Evolutionary conservation across 1,140 invertebrate species (phyloP).

Genomic region (Euborellia annulipes): DNA sequence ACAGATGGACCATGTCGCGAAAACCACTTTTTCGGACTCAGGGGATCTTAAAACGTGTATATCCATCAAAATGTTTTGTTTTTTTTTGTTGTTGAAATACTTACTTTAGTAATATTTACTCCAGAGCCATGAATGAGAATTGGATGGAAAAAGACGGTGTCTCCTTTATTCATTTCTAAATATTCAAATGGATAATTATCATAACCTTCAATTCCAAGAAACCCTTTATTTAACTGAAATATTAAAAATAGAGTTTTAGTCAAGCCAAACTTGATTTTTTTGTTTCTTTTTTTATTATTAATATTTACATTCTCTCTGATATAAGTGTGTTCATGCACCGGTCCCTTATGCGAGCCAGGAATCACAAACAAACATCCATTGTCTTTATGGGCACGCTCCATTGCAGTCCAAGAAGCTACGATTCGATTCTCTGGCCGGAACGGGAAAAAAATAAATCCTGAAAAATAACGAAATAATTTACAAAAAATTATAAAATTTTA

Average conservation of each 20-base stretch:
- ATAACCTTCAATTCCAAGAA: conserved; percentile 56
- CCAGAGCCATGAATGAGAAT: conserved; percentile 75
- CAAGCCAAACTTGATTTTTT: too few relatives aligned
- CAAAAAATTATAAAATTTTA: too few relatives aligned
- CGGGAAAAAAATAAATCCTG: conserved; percentile 78
- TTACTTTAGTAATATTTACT: conserved; percentile 51
- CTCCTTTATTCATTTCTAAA: conserved; percentile 67
- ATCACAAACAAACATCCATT: conserved; percentile 78
- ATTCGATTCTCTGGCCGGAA: conserved; percentile 64
- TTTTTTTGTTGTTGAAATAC: too few relatives aligned
- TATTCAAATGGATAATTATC: conserved; percentile 34
- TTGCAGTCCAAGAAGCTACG: conserved; percentile 77
- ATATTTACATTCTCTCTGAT: too few relatives aligned
- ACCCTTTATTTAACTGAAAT: too few relatives aligned
- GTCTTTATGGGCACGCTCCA: conserved; percentile 55
- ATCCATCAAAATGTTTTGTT: too few relatives aligned
- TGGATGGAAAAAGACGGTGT: conserved; percentile 86
- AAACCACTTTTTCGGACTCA: too few relatives aligned
- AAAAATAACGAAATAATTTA: conserved; percentile 30
- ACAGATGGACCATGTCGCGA: too few relatives aligned
- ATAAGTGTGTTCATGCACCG: too few relatives aligned
- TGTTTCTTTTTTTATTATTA: too few relatives aligned
- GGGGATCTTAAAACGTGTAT: too few relatives aligned
- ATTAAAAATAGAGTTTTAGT: too few relatives aligned
- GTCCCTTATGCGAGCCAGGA: conserved; percentile 57